A percentile compares a stretch with the other conserved stretches of the same genome.
These are phyloP conservation scores for Catotricha subobsoleta DNA, from an alignment of 2,888 invertebrate species.

Conservation along the genomic window DNA sequence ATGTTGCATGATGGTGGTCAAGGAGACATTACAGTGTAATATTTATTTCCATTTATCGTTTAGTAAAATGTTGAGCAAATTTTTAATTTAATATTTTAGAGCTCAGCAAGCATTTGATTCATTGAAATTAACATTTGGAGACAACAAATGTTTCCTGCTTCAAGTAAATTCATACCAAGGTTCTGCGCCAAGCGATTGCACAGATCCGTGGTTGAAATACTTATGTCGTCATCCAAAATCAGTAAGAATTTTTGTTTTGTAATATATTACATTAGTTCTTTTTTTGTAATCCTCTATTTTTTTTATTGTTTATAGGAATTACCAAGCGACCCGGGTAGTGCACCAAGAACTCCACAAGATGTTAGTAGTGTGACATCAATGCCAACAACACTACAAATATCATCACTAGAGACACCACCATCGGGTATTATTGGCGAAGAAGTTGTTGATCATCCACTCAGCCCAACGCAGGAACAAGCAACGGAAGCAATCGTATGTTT, in stretches of 20 bases:
- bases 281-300: neutral
- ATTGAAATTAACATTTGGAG: slow-evolving; percentile 74
- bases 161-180: slow-evolving; percentile 69
- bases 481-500: slow-evolving; percentile 33
- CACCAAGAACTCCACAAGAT: slow-evolving; percentile 39
- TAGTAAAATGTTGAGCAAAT: slow-evolving; percentile 5
- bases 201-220: slow-evolving; percentile 75
- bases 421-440: slow-evolving; percentile 17
- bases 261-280: neutral
- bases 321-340: slow-evolving; percentile 32
- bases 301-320: slow-evolving; percentile 16
- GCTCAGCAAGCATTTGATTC: slow-evolving; percentile 68
- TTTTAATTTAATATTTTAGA: slow-evolving; percentile 32
- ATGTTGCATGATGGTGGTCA: slow-evolving; percentile 68
- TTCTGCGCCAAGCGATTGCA: slow-evolving; percentile 36
- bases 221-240: slow-evolving; percentile 41
- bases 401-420: slow-evolving; percentile 14
- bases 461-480: slow-evolving; percentile 45
- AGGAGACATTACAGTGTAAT: slow-evolving; percentile 53
- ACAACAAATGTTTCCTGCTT: slow-evolving; percentile 71
- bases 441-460: slow-evolving; percentile 51
- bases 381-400: slow-evolving; percentile 24
- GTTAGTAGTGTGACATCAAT: slow-evolving; percentile 30
- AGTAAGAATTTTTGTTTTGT: slow-evolving; percentile 20
- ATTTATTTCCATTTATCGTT: neutral